Base-by-base conservation (phyloP, 2,113 vertebrate species). In the Thermophis baileyi region DNA sequence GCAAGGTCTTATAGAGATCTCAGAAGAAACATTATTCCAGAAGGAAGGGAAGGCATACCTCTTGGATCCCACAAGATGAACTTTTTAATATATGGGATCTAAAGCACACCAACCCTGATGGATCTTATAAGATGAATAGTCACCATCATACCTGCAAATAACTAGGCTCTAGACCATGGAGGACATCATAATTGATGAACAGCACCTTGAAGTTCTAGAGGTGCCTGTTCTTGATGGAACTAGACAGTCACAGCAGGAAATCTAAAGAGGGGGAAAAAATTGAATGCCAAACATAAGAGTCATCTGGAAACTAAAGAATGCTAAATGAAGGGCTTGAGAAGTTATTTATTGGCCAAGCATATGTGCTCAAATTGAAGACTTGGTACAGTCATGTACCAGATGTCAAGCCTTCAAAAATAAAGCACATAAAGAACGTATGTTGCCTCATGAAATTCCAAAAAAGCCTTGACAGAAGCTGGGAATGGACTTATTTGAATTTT, bases 321-420 rank as follows among this genome's bases (percentile, higher is more conserved):
- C 47, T 30, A 87, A 63, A 50, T 49, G 46, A 63, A 87, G 12
- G 54, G 55, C 44, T 92, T 50, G 54, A 92, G 55, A 87, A 92
- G 44, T 47, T 60, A 30, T 91, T 87, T 91, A 87, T 87, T 91
- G 85, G 54, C 91, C 54, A 91, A 47, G 91, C 54, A 63, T 91
- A 20, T 50, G 54, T 87, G 85, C 85, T 87, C 85, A 92, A 50
- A 92, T 11, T n/a, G 53, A 86, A 91, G 81, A 55, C n/a, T 92
- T 92, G 91, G 91, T 91, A 87, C 46, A 90, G 46, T 47, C 89
- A 91, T 87, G 53, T 63, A 91, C 91, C 91, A 91, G 91, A 91
- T 91, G 91, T 87, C 91, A 91, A 91, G 46, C 44, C 30, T 87
- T 91, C 54, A 87, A 55, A 92, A 92, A 92, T 87, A 92, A 60